Base-by-base conservation (phyloP, 1,140 invertebrate species). In the Arctopsyche grandis region DNA sequence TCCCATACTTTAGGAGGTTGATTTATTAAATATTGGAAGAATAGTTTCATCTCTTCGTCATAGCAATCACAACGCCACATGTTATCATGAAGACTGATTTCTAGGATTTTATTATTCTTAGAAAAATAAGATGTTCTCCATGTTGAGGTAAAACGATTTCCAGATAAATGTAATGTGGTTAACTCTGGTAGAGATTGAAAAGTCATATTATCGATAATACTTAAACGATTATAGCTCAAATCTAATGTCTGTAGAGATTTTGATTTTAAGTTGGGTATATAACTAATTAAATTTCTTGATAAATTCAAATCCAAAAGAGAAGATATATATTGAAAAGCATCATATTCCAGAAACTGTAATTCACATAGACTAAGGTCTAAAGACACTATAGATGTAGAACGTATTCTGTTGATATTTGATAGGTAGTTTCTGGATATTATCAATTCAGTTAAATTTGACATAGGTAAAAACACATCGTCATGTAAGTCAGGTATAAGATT, bases 21-120 rank as follows among this genome's bases (percentile, higher is more conserved):
- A 22, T 88, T 84, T 0, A 88, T 91, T 9, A 94, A 83, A 84
- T 86, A 93, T 63, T 89, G 86, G 78, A 90, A 93, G 80, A 91
- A 90, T 22, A 89, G 84, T 75, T 89, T 87, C 80, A 93, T 87
- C 52, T 91, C 86, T 0, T 83, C 75, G 80, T 89, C 89, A 5
- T 83, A 80, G 80, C 93, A 94, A 76, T 93, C 91, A 84, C 93
- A 94, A 75, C 90, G 85, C 93, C 93, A 94, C 77, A 92, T 92
- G 86, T 94, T 94, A 73, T 93, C 91, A 10, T 89, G 86, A 56
- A 94, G 81, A 84, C 88, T 86, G 9, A 93, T 83, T 73, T 85
- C 85, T 71, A 88, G 84, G n/a, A 93, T 83, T 76, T 91, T 88
- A 66, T 84, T 83, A 84, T 93, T 92, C n/a, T 87, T 86, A 0